These are phyloP conservation scores for Petrosia ficiformis DNA, from an alignment of 37 sponge, comb jelly and placozoan species.

Conservation along the genomic window DNA sequence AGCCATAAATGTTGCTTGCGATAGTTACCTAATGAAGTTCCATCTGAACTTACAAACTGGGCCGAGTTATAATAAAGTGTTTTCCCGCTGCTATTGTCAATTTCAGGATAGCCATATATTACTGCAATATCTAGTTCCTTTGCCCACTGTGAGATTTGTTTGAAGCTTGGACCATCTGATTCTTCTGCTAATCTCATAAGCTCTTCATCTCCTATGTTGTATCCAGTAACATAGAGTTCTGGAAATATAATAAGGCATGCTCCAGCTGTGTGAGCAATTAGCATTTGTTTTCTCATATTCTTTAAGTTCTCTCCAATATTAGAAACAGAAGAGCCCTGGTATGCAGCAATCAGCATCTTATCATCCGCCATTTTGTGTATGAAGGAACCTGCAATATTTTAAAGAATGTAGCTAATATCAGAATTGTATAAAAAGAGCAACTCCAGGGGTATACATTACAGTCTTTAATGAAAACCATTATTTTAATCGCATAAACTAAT, in stretches of 20 bases:
- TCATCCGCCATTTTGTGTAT: too few species aligned
- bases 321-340: conserved; percentile 28
- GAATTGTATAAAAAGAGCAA: too few species aligned
- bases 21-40: conserved; percentile 37
- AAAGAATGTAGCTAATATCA: too few species aligned
- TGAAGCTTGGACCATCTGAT: conserved; percentile 33
- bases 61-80: conserved; percentile 41
- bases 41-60: conserved; percentile 53
- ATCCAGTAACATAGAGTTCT: conserved; percentile 52
- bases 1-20: conserved; percentile 53
- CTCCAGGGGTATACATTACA: too few species aligned
- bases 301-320: conserved; percentile 31
- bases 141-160: conserved; percentile 37
- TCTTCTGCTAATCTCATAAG: conserved; percentile 40
- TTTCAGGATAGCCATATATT: conserved; percentile 64
- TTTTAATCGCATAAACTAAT: too few species aligned
- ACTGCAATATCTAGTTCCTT: conserved; percentile 37
- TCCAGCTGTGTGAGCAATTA: conserved; percentile 18
- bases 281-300: conserved; percentile 45
- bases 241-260: conserved; percentile 57
- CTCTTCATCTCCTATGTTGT: conserved; percentile 12
- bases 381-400: too few species aligned
- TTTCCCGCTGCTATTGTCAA: background rate
- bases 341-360: conserved; percentile 22
- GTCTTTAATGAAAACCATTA: too few species aligned